Base-by-base conservation (phyloP, 1,140 invertebrate genomes). In the Paracyclopina nana region DNA sequence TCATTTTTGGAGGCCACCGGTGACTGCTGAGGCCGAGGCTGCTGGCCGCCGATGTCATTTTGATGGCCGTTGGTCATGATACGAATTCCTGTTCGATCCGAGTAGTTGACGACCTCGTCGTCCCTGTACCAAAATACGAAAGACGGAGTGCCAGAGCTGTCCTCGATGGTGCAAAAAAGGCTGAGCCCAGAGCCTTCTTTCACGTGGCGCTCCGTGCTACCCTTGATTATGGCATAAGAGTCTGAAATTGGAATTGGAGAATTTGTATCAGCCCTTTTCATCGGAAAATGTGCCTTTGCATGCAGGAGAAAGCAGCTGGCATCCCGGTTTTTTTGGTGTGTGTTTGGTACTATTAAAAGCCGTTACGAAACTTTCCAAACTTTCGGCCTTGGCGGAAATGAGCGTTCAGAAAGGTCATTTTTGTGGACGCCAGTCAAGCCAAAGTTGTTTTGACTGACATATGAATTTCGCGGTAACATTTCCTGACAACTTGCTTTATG, bases 221-320 rank as follows among this genome's bases (percentile, higher is more conserved):
- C 42, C 16, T 14, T 12, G 24, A 44, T 44, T 20, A 44, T 25
- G 12, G 42, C 42, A 14, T 20, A 12, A 14, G 42, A 44, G 24
- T 44, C 42, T 44, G 24, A n/a, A 44, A 44, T 38, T n/a, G 20
- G 20, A 38, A n/a, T n/a, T n/a, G n/a, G n/a, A n/a, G n/a, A n/a
- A n/a, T n/a, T n/a, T n/a, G n/a, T n/a, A n/a, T n/a, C n/a, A n/a
- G n/a, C n/a, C n/a, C n/a, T n/a, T n/a, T n/a, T n/a, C n/a, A n/a
- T n/a, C n/a, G n/a, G n/a, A n/a, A n/a, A n/a, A n/a, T n/a, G n/a
- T n/a, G n/a, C n/a, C n/a, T n/a, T n/a, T n/a, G n/a, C n/a, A n/a
- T n/a, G n/a, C n/a, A n/a, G n/a, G n/a, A n/a, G n/a, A n/a, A n/a
- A n/a, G n/a, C n/a, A n/a, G n/a, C n/a, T n/a, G n/a, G n/a, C n/a